Percentiles rank a stretch among this genome's conserved stretches.
phyloP scores from a whole-genome alignment of 2,888 invertebrate species.

The Automeris io region DNA sequence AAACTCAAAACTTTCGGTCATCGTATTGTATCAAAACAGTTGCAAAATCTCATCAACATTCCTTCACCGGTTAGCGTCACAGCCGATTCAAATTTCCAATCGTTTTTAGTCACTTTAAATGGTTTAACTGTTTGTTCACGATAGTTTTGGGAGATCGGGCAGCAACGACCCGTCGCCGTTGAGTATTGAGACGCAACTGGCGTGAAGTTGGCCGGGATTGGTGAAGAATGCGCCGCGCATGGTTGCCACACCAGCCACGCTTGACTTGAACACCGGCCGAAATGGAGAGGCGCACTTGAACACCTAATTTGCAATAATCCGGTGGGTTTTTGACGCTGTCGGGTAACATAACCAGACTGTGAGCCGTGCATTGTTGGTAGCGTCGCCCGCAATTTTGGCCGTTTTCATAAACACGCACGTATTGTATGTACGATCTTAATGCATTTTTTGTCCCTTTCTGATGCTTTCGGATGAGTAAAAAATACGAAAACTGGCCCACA shows the following conservation, averaged over 20 bases:
- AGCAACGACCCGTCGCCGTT: conserved; percentile 48
- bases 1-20: conserved; percentile 66
- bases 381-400: conserved; percentile 67
- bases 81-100: conserved; percentile 33
- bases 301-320: conserved; percentile 43
- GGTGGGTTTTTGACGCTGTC: conserved; percentile 37
- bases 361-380: conserved; percentile 69
- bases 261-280: conserved; percentile 51
- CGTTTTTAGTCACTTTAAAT: conserved; percentile 54
- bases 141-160: conserved; percentile 49
- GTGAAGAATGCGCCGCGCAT: conserved; percentile 75
- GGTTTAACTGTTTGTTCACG: conserved; percentile 64
- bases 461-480: conserved; percentile 43
- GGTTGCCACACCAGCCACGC: conserved; percentile 70
- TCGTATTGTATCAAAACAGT: conserved; percentile 44
- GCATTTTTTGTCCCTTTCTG: conserved; percentile 39
- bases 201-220: conserved; percentile 68
- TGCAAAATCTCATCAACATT: conserved; percentile 30
- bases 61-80: conserved; percentile 44
- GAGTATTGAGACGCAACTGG: conserved; percentile 62
- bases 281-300: conserved; percentile 45
- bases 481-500: conserved; percentile 62
- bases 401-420: conserved; percentile 33
- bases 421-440: conserved; percentile 30
- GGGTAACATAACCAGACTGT: conserved; percentile 70